These are phyloP conservation scores for Xiphias gladius DNA, from an alignment of 2,113 vertebrate species.

Conservation along the genomic window DNA sequence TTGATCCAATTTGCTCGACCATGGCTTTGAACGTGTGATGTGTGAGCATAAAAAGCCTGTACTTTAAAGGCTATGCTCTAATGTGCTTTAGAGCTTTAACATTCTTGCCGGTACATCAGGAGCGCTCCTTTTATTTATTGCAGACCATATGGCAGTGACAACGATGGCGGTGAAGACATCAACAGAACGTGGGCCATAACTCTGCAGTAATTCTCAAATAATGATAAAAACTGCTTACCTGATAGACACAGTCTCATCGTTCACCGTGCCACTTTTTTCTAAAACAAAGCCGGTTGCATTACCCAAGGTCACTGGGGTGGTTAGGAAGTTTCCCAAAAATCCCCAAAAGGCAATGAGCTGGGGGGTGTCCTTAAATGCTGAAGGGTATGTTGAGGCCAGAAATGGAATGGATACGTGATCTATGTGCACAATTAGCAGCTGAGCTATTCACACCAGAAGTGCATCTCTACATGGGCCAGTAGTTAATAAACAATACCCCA, in stretches of 20 bases:
- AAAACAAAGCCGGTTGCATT: not conserved
- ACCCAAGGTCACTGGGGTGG: slow-evolving; percentile 8
- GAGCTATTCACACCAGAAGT: slow-evolving; percentile 44
- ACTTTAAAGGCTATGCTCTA: too few species aligned
- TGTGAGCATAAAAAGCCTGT: not conserved
- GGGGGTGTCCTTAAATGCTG: slow-evolving; percentile 16
- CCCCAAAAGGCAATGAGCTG: slow-evolving; percentile 18
- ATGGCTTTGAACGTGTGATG: too few species aligned
- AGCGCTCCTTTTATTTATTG: too few species aligned
- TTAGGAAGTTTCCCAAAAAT: slow-evolving; percentile 26
- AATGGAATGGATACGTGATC: slow-evolving; percentile 50
- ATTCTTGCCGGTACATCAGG: too few species aligned
- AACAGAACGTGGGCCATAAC: not conserved
- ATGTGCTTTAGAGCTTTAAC: too few species aligned
- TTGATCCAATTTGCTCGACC: too few species aligned
- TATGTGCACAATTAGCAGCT: slow-evolving; percentile 51
- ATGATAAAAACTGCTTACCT: not conserved
- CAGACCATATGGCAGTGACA: too few species aligned
- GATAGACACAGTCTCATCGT: not conserved
- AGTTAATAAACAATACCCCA: slow-evolving; percentile 17
- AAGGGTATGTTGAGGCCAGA: slow-evolving; percentile 24
- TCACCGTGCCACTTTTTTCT: not conserved
- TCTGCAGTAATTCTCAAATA: not conserved
- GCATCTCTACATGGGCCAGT: slow-evolving; percentile 40
- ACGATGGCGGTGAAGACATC: not conserved